Evolutionary conservation across 2,797 vertebrate genomes (phyloP), one percentile per base, ranked within the genome.

Genomic region (Etheostoma perlongum): DNA sequence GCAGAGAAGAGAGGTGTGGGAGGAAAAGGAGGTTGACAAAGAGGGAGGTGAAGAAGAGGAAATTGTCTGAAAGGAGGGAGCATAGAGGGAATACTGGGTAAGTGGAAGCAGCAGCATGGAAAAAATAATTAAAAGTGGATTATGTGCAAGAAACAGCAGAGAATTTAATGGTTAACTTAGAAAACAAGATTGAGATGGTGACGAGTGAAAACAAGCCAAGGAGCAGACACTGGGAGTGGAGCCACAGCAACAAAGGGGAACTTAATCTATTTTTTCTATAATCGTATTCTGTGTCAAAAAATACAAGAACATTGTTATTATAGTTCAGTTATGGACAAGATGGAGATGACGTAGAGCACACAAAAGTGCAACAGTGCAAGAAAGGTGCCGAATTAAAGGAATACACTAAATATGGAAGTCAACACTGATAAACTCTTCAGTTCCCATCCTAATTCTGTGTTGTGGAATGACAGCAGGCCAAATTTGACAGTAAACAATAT

Each of bases 1-100:
- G 48, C 49, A 27, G 81, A 5, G 27, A 5, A 49, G 61, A 18
- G n/a, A 54, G 69, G 46, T 61, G 83, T 70, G 83, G 72, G 68
- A 72, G 73, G 76, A 54, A 30, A 46, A 64, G 48, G 63, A 58
- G 25, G 53, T 19, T 1, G 40, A 71, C n/a, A 25, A 4, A 44
- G 25, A 46, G 21, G 33, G 76, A 68, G 61, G 52, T 7, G 33
- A 5, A 30, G 30, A 2, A 36, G 72, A 63, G 57, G 58, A 51
- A 48, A 66, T 0, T 40, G 67, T 54, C 15, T 59, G 48, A 72
- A 27, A 16, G 58, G 42, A 74, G 30, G 48, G 21, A 73, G 33
- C 9, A 62, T 25, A n/a, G 55, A 48, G 58, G 30, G 6, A 14
- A 40, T 51, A 52, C 0, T 27, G 62, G 72, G n/a, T 5, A 18